Base-by-base conservation (phyloP, 2,888 invertebrate species). In the Caenorhabditis plicata region DNA sequence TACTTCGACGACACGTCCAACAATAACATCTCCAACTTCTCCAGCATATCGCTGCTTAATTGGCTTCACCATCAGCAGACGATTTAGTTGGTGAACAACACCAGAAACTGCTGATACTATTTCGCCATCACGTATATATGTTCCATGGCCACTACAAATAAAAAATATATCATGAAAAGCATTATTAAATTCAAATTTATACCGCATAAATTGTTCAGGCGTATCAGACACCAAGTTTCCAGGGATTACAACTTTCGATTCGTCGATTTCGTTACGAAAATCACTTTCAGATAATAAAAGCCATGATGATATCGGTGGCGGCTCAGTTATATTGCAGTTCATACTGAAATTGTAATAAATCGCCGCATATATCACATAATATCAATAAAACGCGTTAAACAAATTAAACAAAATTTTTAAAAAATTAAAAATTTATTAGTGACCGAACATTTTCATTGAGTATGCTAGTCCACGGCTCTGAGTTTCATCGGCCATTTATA, bases 1-100 rank as follows among this genome's bases (percentile, higher is more conserved):
- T 0, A 98, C 92, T 82, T 95, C 93, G 0, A 89, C 87, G 25
- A 98, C 89, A 42, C 98, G 85, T 0, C 94, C 98, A 4, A 98
- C 90, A 9, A 98, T 88, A 2, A 98, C 92, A 84, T 98, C 96
- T 0, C 96, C 96, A 47, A 96, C 90, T 84, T 95, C 94, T 8
- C 85, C 85, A 66, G 81, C 81, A 67, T 85, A 85, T 57, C 94
- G 87, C 78, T 90, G 89, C 81, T 94, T 94, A 7, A 94, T 83
- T 0, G 96, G 93, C 68, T 88, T 87, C 3, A 98, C 89, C 44
- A 91, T 91, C 57, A 96, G 89, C 52, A 98, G 85, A 82, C 93
- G 92, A 82, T 96, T 96, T 0, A 96, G 92, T 84, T 90, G 89
- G 80, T 93, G 90, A 80, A 92, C 88, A 17, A 90, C 87, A 22